Conservation (phyloP, 2,113 vertebrate genomes). For the Trematocara unimaculatum region DNA sequence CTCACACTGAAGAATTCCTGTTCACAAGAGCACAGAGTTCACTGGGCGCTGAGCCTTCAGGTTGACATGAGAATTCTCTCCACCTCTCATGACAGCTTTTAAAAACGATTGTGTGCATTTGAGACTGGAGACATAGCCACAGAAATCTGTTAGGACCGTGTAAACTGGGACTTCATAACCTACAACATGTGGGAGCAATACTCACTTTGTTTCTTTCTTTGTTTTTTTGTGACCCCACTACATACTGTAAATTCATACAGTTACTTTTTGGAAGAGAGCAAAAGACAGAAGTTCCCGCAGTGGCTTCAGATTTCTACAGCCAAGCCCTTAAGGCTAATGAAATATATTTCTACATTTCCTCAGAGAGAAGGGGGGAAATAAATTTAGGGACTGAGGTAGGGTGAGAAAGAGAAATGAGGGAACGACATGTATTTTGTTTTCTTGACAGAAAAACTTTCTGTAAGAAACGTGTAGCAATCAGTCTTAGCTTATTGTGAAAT, state of each 20-base stretch:
- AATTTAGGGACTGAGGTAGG: not conserved
- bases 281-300: slow-evolving; percentile 5
- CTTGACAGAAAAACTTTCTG: not conserved
- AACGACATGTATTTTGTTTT: not conserved
- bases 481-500: slow-evolving; percentile 13
- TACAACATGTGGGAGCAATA: slow-evolving; percentile 51
- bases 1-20: not conserved
- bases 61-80: not conserved
- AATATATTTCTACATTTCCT: slow-evolving; percentile 24
- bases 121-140: not conserved
- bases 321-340: slow-evolving; percentile 1
- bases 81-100: not conserved
- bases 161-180: slow-evolving; percentile 1
- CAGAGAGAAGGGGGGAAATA: not conserved
- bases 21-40: slow-evolving; percentile 9
- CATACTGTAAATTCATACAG: not conserved
- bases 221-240: not conserved
- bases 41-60: not conserved
- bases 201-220: not conserved
- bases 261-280: not conserved
- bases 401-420: not conserved
- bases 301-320: slow-evolving; percentile 19
- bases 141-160: slow-evolving; percentile 1
- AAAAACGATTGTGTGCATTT: not conserved
- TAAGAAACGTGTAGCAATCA: not conserved